These are phyloP conservation scores for Epinotia ramella DNA, from an alignment of 2,888 invertebrate genomes.

Conservation along the genomic window DNA sequence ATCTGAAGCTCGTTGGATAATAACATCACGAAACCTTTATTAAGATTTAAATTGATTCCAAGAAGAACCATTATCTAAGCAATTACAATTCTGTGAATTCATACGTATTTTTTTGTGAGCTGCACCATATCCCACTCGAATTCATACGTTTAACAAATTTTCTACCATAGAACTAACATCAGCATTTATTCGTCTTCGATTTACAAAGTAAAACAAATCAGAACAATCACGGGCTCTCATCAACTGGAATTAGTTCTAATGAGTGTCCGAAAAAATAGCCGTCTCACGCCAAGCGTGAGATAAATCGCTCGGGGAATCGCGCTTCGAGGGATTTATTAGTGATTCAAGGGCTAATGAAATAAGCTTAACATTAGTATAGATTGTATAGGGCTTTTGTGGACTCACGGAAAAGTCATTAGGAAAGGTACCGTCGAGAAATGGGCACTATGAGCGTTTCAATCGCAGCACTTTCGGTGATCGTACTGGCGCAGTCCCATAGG, in stretches of 20 bases:
- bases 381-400: slow-evolving; percentile 57
- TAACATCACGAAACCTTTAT: too few species aligned
- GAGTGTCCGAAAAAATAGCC: slow-evolving; percentile 35
- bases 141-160: too few species aligned
- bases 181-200: neutral
- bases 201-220: slow-evolving; percentile 11
- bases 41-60: too few species aligned
- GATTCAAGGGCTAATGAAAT: slow-evolving; percentile 73
- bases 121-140: too few species aligned
- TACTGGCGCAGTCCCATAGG: neutral
- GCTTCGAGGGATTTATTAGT: slow-evolving; percentile 66
- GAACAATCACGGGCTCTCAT: slow-evolving; percentile 20
- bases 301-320: slow-evolving; percentile 65
- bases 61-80: too few species aligned
- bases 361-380: slow-evolving; percentile 67
- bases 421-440: neutral
- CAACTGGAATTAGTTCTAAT: slow-evolving; percentile 29
- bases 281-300: slow-evolving; percentile 55
- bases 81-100: too few species aligned
- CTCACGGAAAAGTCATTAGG: slow-evolving; percentile 45
- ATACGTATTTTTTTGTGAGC: too few species aligned
- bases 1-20: too few species aligned
- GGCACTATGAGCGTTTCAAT: neutral
- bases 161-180: neutral
- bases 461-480: neutral